Percentiles rank a stretch among this genome's conserved stretches.
phyloP scores from a whole-genome alignment of 2,888 invertebrate genomes.

The Tetragonisca angustula region DNA sequence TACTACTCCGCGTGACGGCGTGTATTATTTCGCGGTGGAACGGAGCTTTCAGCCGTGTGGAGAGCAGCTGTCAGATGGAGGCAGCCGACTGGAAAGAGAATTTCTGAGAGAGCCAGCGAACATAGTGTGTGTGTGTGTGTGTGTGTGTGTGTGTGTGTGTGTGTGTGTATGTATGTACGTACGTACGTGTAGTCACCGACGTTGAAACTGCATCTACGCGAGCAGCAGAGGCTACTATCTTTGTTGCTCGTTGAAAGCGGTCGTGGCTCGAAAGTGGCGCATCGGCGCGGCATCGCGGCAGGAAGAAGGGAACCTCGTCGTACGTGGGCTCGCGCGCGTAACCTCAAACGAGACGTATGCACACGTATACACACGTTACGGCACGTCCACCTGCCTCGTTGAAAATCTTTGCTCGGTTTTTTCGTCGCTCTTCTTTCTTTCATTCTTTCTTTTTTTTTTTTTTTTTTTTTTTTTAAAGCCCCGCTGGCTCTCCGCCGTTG shows the following conservation, averaged over 20 bases:
- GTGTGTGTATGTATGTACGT: no score
- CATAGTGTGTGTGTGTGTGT: not conserved
- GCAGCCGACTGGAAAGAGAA: slow-evolving; percentile 56
- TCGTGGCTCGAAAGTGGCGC: slow-evolving; percentile 9
- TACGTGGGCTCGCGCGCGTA: slow-evolving; percentile 57
- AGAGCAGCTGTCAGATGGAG: slow-evolving; percentile 54
- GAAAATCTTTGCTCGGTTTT: slow-evolving; percentile 55
- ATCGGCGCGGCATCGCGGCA: not conserved
- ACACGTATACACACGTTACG: no score
- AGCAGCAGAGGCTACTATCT: slow-evolving; percentile 16
- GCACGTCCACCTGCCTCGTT: slow-evolving; percentile 56
- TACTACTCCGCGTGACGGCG: not conserved
- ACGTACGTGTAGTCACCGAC: slow-evolving; percentile 19
- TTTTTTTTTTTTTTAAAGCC: no score
- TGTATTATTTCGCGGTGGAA: slow-evolving; percentile 41
- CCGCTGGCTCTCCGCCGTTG: not conserved
- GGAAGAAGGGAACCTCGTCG: slow-evolving; percentile 3
- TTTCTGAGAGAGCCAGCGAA: slow-evolving; percentile 42
- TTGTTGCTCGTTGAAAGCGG: slow-evolving; percentile 41
- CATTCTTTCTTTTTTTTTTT: no score
- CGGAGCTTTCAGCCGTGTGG: slow-evolving; percentile 51
- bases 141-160: no score
- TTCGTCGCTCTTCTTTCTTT: not conserved
- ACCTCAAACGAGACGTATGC: slow-evolving; percentile 50
- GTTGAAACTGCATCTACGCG: slow-evolving; percentile 57